Evolutionary conservation across 2,113 vertebrate genomes (phyloP).

Genomic region (Coreoperca whiteheadi): DNA sequence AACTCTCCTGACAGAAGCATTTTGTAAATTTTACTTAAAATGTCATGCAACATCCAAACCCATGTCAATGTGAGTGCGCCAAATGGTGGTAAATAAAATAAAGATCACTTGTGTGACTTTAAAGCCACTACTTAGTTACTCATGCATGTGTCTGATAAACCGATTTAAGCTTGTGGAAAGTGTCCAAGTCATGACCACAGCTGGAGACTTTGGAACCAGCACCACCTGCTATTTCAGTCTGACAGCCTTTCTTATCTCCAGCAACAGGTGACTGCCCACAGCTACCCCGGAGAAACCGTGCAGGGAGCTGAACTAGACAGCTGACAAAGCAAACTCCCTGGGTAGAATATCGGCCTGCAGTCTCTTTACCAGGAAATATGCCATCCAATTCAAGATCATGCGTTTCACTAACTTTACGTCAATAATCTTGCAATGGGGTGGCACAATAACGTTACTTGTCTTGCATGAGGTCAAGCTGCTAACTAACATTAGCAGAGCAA

Average conservation of each 20-base stretch:
- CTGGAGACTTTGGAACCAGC: conserved; percentile 30
- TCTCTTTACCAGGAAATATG: not conserved
- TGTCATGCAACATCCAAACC: not conserved
- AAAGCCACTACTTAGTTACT: not conserved
- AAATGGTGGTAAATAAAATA: no score
- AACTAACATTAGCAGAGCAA: conserved; percentile 16
- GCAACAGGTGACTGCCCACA: conserved; percentile 70
- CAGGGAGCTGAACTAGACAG: conserved; percentile 16
- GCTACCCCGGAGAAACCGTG: conserved; percentile 16
- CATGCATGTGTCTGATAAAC: not conserved
- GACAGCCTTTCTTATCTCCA: conserved; percentile 57
- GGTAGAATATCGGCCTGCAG: not conserved
- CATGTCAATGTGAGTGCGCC: not conserved
- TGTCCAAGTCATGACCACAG: conserved; percentile 16
- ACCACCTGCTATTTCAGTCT: conserved; percentile 57
- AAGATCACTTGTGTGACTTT: not conserved
- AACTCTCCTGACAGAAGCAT: not conserved
- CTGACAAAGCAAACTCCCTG: conserved; percentile 32
- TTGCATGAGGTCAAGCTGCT: not conserved
- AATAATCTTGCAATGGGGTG: not conserved
- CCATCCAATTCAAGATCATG: not conserved
- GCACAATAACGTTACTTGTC: no score
- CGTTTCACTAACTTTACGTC: not conserved
- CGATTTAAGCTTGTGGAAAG: conserved; percentile 18
- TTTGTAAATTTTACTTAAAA: not conserved